Percentiles rank a stretch among this genome's conserved stretches.
Evolutionary conservation across 1,140 invertebrate genomes (phyloP).

Genomic region (Drosophila sturtevanti): DNA sequence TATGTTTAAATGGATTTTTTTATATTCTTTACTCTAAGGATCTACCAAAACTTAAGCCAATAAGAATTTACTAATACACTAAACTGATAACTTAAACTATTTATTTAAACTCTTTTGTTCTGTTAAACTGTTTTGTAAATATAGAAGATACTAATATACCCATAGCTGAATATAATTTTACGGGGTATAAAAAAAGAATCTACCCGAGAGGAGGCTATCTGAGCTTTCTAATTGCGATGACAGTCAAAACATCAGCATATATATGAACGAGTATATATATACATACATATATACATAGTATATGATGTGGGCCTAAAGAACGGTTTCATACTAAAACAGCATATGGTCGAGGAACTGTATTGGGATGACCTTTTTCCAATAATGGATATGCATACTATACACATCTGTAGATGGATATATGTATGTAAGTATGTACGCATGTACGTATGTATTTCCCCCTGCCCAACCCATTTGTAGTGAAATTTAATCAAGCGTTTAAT

Average conservation of each 20-base stretch:
- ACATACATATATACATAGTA: conserved; percentile 40
- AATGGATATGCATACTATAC: conserved; percentile 42
- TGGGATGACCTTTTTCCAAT: conserved; percentile 67
- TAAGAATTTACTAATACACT: too few relatives aligned
- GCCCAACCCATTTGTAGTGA: conserved; percentile 77
- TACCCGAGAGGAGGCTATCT: background rate
- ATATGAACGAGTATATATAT: too few relatives aligned
- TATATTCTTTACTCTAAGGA: too few relatives aligned
- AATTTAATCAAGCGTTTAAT: conserved; percentile 83
- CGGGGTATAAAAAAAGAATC: background rate
- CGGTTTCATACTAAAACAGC: conserved; percentile 43
- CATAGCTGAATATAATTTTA: background rate
- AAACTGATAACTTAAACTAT: too few relatives aligned
- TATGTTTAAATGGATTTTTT: too few relatives aligned
- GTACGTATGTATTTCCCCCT: conserved; percentile 28
- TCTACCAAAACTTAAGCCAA: too few relatives aligned
- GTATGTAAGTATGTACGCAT: background rate
- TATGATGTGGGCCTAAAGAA: conserved; percentile 15
- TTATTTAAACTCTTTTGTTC: too few relatives aligned
- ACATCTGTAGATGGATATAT: conserved; percentile 24
- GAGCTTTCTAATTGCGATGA: conserved; percentile 71
- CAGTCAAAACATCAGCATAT: conserved; percentile 50
- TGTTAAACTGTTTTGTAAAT: too few relatives aligned
- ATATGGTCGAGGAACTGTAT: conserved; percentile 54
- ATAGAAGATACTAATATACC: background rate